Base-by-base conservation (phyloP, 1,140 invertebrate species). In the Meloidogyne hapla region DNA sequence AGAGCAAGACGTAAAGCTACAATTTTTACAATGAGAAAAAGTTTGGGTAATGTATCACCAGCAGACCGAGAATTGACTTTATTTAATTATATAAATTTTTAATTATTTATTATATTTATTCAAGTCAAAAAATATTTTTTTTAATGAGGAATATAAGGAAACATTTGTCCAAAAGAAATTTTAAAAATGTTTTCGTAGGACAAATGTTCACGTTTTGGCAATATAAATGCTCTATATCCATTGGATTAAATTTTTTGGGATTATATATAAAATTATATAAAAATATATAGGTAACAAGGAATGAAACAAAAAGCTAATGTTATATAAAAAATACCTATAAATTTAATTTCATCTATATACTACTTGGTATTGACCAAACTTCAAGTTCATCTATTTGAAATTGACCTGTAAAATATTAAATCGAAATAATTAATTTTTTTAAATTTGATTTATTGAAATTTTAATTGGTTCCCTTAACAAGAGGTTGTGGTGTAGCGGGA, bases 371-470 rank as follows among this genome's bases (percentile, higher is more conserved):
- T 8, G 78, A 69, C 61, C 84, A 85, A 18, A 87, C 84, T 80
- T 86, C 84, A 1, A 86, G 69, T 70, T 86, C 84, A 72, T 87
- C 79, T 68, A 86, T 86, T 48, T 82, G 79, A 76, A 85, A 86
- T 23, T 74, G 63, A 28, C 70, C 70, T 73, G 10, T 12, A 72
- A 21, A 33, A 0, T 2, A 45, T 15, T 13, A 15, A 38, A 28
- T 18, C 13, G 4, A 10, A 4, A 28, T 6, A 10, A n/a, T n/a
- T 33, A 33, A 2, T 33, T 33, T 1, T 33, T 33, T 33, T 33
- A 6, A 33, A 33, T 33, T 33, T 33, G 9, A 33, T 33, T 33
- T 33, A 2, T 33, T 33, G 4, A 33, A 33, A 33, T 33, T 33
- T 33, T 33, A 33, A 5, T 33, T 33, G n/a, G n/a, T n/a, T n/a